phyloP scores from a whole-genome alignment of 2,888 invertebrate genomes.

The Gastracanthus pulcherrimus region DNA sequence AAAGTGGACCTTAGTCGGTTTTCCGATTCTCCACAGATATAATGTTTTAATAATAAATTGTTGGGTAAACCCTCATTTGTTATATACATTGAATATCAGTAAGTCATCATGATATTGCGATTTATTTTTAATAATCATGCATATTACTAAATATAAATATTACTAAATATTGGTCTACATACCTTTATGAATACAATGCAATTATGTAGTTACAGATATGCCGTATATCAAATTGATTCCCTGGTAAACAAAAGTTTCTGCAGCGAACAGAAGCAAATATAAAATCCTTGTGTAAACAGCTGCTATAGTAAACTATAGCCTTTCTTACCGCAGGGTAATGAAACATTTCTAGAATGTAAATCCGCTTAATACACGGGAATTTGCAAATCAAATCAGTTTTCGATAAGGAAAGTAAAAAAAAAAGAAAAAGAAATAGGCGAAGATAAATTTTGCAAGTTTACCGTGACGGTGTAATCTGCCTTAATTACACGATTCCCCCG shows the following conservation, averaged over 20 bases:
- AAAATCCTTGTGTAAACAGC: neutral
- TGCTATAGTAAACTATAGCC: neutral
- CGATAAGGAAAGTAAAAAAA: conserved; percentile 21
- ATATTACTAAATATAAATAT: too few relatives aligned
- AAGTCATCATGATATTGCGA: too few relatives aligned
- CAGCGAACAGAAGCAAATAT: neutral
- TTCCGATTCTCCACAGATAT: too few relatives aligned
- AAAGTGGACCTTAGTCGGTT: too few relatives aligned
- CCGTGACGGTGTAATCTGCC: conserved; percentile 16
- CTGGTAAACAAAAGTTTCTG: neutral
- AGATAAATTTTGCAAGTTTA: conserved; percentile 43
- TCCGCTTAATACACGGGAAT: conserved; percentile 28
- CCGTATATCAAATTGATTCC: neutral
- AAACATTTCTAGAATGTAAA: conserved; percentile 33
- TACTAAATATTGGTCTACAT: neutral
- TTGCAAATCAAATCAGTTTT: conserved; percentile 46
- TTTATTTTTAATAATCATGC: too few relatives aligned
- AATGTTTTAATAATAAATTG: too few relatives aligned
- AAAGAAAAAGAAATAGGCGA: conserved; percentile 11
- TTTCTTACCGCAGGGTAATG: conserved; percentile 3
- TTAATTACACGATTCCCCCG: conserved; percentile 30
- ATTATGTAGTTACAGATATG: neutral
- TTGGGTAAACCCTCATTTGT: too few relatives aligned
- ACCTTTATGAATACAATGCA: too few relatives aligned
- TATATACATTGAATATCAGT: too few relatives aligned